Evolutionary conservation across 2,797 vertebrate species (phyloP).

Genomic region (Odontamblyopus lacepedii): DNA sequence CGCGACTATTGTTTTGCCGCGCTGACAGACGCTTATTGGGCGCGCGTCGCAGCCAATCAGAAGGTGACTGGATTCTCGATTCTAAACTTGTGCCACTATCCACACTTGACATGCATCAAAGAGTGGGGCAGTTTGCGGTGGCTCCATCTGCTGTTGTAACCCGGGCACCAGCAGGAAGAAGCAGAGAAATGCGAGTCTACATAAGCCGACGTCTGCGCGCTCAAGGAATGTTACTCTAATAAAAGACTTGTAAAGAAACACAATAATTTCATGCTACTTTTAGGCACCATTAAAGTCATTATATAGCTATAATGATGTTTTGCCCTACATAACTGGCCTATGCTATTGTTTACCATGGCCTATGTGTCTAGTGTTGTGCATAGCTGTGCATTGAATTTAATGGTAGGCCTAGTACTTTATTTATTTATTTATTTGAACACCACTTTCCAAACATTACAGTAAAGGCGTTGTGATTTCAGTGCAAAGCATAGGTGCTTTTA

Average conservation of each 20-base stretch:
- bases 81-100: slow-evolving; percentile 10
- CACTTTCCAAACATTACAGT: too few relatives aligned
- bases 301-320: background rate
- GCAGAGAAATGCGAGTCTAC: background rate
- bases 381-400: too few relatives aligned
- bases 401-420: too few relatives aligned
- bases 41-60: slow-evolving; percentile 54
- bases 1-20: slow-evolving; percentile 67
- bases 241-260: background rate
- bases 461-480: too few relatives aligned
- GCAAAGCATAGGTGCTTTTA: too few relatives aligned
- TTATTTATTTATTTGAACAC: too few relatives aligned
- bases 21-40: slow-evolving; percentile 47
- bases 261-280: background rate
- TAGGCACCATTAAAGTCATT: background rate
- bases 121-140: slow-evolving; percentile 40
- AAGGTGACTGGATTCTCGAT: background rate
- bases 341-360: background rate
- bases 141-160: slow-evolving; percentile 73
- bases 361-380: background rate
- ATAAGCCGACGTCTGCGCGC: background rate
- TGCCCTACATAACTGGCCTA: background rate
- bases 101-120: slow-evolving; percentile 21
- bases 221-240: background rate
- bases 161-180: background rate